Evolutionary conservation across 2,113 vertebrate species (phyloP).

Genomic region (Chitala chitala): DNA sequence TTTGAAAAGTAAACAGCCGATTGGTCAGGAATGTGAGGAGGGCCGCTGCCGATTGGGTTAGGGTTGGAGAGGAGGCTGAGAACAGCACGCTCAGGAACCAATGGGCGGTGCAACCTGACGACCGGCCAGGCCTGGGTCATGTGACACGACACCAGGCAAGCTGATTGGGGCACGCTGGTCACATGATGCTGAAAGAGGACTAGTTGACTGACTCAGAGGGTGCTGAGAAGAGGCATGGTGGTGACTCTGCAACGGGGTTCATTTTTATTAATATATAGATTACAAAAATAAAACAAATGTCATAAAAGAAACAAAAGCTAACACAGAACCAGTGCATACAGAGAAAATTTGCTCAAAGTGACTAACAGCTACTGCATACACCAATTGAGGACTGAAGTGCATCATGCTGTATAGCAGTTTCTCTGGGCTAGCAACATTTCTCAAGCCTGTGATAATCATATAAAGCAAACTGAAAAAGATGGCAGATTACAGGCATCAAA

Average conservation of each 20-base stretch:
- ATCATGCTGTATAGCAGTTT: neutral
- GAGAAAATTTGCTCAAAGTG: neutral
- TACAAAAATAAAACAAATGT: constrained; percentile 74
- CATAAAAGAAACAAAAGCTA: constrained; percentile 85
- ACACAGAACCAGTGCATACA: constrained; percentile 57
- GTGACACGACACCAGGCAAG: constrained; percentile 98
- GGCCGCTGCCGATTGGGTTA: constrained; percentile 92
- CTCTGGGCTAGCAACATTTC: neutral
- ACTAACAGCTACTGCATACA: neutral
- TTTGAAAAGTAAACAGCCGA: constrained; percentile 90
- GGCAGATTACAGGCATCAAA: neutral
- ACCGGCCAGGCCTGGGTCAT: constrained; percentile 98
- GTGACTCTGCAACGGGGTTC: constrained; percentile 99
- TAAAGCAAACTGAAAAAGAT: neutral
- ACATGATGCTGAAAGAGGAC: constrained; percentile 98
- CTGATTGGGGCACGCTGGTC: constrained; percentile 97
- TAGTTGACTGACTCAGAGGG: constrained; percentile 99
- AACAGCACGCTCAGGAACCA: constrained; percentile 99
- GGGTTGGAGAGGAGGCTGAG: constrained; percentile 98
- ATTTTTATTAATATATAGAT: constrained; percentile 99
- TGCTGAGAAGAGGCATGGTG: constrained; percentile 99
- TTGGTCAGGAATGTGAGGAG: constrained; percentile 91
- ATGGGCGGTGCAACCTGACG: constrained; percentile 97
- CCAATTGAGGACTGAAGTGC: neutral
- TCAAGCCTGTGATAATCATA: neutral